These are phyloP conservation scores for Elgonia sp. DNA, from an alignment of 2,888 invertebrate genomes.

Conservation along the genomic window DNA sequence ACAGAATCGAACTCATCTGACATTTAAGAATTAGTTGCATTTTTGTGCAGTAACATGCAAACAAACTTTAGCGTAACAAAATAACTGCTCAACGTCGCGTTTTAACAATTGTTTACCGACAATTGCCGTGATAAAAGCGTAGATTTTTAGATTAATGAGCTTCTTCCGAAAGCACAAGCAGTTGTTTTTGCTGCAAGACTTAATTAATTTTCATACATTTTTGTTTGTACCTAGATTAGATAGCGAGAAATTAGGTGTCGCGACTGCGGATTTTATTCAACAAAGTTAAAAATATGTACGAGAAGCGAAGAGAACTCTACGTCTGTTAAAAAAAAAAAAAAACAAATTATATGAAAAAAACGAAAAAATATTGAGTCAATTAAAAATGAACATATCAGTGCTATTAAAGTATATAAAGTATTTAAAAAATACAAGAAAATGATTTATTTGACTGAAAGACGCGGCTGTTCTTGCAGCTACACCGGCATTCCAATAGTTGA, in stretches of 20 bases:
- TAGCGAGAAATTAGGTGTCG: conserved; percentile 6
- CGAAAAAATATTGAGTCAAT: background rate
- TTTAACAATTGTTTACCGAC: conserved; percentile 57
- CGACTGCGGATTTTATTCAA: conserved; percentile 14
- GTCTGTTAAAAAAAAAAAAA: conserved; percentile 3
- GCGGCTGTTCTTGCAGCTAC: conserved; percentile 46
- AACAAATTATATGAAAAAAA: no score
- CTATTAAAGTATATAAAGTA: conserved; percentile 7
- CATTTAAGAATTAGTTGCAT: conserved; percentile 6
- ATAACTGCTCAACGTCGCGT: conserved; percentile 63
- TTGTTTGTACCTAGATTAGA: conserved; percentile 22
- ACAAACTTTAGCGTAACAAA: conserved; percentile 30
- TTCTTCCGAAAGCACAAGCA: conserved; percentile 58
- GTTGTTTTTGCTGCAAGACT: conserved; percentile 34
- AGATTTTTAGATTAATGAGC: conserved; percentile 51
- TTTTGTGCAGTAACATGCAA: conserved; percentile 24
- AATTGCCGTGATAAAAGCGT: conserved; percentile 68
- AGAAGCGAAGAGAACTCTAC: conserved; percentile 27
- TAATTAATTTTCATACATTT: conserved; percentile 32
- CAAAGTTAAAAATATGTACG: conserved; percentile 2
- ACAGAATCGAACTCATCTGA: conserved; percentile 22
- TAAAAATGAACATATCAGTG: conserved; percentile 62
- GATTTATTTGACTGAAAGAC: conserved; percentile 33
- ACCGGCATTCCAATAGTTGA: conserved; percentile 58
- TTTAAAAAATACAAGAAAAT: conserved; percentile 37